phyloP scores from a whole-genome alignment of 2,888 invertebrate species.

The Lochmaea capreae region DNA sequence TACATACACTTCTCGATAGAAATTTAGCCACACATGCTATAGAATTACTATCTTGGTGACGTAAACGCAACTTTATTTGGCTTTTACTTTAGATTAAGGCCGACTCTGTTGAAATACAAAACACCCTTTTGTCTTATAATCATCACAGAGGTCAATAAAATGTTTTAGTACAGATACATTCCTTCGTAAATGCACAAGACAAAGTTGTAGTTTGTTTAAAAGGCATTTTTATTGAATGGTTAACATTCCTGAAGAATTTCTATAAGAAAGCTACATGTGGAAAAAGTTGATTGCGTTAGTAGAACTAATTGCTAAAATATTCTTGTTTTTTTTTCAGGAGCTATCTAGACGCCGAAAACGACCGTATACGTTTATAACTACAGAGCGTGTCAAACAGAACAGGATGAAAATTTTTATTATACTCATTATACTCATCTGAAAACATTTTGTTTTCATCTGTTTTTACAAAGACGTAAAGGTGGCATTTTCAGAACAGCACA shows the following conservation, averaged over 20 bases:
- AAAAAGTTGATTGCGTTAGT: conserved; percentile 4
- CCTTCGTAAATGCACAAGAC: neutral
- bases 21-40: no score
- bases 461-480: no score
- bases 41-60: no score
- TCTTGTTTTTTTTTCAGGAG: neutral
- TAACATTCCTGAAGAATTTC: neutral
- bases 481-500: no score
- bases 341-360: neutral
- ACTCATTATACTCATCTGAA: no score
- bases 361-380: neutral
- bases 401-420: no score
- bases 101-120: neutral
- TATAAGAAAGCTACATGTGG: neutral
- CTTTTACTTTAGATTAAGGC: no score
- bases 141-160: neutral
- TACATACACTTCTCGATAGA: no score
- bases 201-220: neutral
- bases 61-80: no score
- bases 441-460: no score
- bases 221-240: neutral
- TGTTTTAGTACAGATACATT: neutral
- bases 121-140: neutral
- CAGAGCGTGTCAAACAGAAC: neutral
- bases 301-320: neutral